A percentile compares a stretch with the other conserved stretches of the same genome.
phyloP scores from a whole-genome alignment of 2,113 vertebrate genomes.

The Colinus virginianus region DNA sequence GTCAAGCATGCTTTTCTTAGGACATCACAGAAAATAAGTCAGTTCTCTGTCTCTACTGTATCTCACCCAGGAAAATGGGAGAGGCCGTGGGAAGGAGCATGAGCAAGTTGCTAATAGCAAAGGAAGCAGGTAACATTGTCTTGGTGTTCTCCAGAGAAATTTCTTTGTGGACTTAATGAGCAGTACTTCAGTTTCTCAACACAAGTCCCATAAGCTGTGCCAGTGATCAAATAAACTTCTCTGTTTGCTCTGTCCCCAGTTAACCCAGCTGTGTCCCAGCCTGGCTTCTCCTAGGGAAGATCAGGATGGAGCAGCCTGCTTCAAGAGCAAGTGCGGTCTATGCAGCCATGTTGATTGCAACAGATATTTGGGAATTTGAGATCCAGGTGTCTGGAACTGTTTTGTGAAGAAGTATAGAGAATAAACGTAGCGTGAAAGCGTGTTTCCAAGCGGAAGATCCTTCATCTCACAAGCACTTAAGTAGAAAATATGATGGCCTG shows the following conservation, averaged over 20 bases:
- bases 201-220: neutral
- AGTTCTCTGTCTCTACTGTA: neutral
- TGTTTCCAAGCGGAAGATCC: neutral
- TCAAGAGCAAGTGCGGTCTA: neutral
- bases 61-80: neutral
- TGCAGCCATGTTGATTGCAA: neutral
- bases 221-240: neutral
- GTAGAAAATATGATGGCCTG: neutral
- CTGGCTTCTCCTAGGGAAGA: neutral
- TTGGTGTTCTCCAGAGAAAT: neutral
- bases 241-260: neutral
- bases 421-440: accelerated
- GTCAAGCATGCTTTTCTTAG: neutral
- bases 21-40: neutral
- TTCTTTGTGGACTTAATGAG: neutral
- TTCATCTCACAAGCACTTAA: neutral
- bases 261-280: neutral
- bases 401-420: neutral
- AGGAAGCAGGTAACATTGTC: neutral
- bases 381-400: neutral
- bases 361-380: neutral
- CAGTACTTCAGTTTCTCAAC: neutral
- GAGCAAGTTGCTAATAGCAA: neutral
- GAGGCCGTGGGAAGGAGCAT: neutral
- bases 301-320: neutral